Evolutionary conservation across 2,797 vertebrate species (phyloP).

Genomic region (Centroberyx gerrardi): DNA sequence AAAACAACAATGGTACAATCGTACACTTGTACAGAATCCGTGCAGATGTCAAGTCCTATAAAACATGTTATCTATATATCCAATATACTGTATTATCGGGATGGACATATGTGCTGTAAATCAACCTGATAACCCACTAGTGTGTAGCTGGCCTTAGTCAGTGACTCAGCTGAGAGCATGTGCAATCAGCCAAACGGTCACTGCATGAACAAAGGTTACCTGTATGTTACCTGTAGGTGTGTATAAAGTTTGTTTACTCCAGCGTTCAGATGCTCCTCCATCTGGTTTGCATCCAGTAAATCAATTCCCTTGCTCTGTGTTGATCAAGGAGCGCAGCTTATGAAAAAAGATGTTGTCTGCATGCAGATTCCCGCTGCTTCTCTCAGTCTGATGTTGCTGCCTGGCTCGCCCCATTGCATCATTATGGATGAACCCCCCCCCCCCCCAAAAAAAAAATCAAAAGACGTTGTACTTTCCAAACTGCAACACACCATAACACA

Average conservation of each 20-base stretch:
- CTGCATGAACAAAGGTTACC: slow-evolving; percentile 41
- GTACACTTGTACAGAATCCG: too few species aligned
- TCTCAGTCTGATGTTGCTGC: slow-evolving; percentile 23
- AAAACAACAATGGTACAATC: too few species aligned
- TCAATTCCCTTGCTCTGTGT: slow-evolving; percentile 66
- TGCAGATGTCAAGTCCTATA: too few species aligned
- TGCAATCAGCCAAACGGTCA: slow-evolving; percentile 1
- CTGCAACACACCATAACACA: background rate
- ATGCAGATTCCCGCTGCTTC: slow-evolving; percentile 56
- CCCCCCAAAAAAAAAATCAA: too few species aligned
- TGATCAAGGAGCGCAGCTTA: slow-evolving; percentile 56
- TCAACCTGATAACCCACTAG: too few species aligned
- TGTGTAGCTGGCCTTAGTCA: too few species aligned
- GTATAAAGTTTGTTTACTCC: slow-evolving; percentile 68
- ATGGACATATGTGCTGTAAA: too few species aligned
- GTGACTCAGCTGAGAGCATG: too few species aligned
- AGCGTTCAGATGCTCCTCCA: slow-evolving; percentile 62
- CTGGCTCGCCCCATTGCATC: slow-evolving; percentile 23
- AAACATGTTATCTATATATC: too few species aligned
- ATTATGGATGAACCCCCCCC: background rate
- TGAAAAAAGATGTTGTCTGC: slow-evolving; percentile 61
- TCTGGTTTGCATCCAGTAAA: slow-evolving; percentile 72
- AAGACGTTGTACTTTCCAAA: background rate
- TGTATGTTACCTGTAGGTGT: slow-evolving; percentile 31
- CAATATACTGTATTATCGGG: too few species aligned